Base-by-base conservation (phyloP, 2,113 vertebrate genomes). In the Fulica atra region DNA sequence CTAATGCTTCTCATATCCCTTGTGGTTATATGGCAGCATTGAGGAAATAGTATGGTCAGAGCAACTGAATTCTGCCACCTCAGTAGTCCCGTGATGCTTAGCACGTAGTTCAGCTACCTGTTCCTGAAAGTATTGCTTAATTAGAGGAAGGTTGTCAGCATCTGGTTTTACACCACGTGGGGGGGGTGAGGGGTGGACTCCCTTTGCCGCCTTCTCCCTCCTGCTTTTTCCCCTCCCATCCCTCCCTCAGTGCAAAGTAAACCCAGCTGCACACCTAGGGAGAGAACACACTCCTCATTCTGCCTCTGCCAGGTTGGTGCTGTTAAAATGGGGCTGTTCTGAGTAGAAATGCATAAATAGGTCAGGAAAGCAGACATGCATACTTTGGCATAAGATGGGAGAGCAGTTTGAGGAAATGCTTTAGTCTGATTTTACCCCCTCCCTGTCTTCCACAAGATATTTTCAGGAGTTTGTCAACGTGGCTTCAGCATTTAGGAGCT, bases 371-470 rank as follows among this genome's bases (percentile, higher is more conserved):
- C 51, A 90, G 80, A 70, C 59, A 7, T 61, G 64, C 79, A 17
- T 88, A 46, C 51, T 92, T 93, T 88, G 92, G 92, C 91, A 60
- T 63, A 74, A 86, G 91, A 78, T 15, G 63, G 86, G 92, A 82
- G 79, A 93, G 42, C 16, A 74, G 33, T 81, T 81, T 86, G 80
- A 92, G 80, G 92, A 95, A 96, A 72, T 94, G 48, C 76, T 83
- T 88, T 63, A 29, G 81, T 84, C 72, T 88, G 42, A 56, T 77
- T 92, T 84, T 29, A 44, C 16, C n/a, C 56, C 4, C 4, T 23
- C 36, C 29, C 12, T 2, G 2, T 83, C 80, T 21, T 94, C 31
- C 25, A 35, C 13, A 48, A 35, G 56, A 59, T 70, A 51, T 46
- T 88, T 81, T 65, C 13, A 71, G 65, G 77, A 84, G 61, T 86